A percentile compares a stretch with the other conserved stretches of the same genome.
Conservation (phyloP, 1,140 invertebrate species). For the Schmidtea mediterranea region DNA sequence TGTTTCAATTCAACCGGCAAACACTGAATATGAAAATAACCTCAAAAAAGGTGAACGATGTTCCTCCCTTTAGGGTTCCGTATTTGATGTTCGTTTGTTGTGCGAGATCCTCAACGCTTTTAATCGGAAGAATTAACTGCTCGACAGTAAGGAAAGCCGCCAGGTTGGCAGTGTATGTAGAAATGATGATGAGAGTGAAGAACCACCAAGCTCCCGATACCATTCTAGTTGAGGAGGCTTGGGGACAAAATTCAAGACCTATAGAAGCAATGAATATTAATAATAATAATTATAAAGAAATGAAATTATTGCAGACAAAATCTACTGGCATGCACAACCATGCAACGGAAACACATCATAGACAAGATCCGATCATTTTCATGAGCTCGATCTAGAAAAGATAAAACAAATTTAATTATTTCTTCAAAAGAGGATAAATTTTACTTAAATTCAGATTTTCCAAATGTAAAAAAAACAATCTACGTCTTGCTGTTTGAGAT, state of each 20-base stretch:
- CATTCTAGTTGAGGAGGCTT: conserved; percentile 21
- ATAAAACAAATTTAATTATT: no score
- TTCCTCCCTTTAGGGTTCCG: conserved; percentile 63
- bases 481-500: no score
- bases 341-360: no score
- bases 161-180: conserved; percentile 85
- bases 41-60: conserved; percentile 85
- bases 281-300: background rate
- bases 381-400: no score
- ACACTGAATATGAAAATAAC: conserved; percentile 34
- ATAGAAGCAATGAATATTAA: no score
- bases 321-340: background rate
- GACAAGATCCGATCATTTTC: no score
- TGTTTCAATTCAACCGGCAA: no score
- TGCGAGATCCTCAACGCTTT: conserved; percentile 69
- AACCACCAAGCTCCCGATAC: conserved; percentile 71
- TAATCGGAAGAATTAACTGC: conserved; percentile 78
- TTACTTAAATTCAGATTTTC: no score
- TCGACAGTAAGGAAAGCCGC: conserved; percentile 89
- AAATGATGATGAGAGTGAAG: conserved; percentile 90
- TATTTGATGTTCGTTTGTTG: conserved; percentile 75
- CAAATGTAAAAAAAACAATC: no score
- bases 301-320: background rate
- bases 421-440: no score
- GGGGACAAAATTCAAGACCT: conserved; percentile 21